Conservation (phyloP, 35 echinoderm and acorn worm species). For the Lytechinus variegatus region DNA sequence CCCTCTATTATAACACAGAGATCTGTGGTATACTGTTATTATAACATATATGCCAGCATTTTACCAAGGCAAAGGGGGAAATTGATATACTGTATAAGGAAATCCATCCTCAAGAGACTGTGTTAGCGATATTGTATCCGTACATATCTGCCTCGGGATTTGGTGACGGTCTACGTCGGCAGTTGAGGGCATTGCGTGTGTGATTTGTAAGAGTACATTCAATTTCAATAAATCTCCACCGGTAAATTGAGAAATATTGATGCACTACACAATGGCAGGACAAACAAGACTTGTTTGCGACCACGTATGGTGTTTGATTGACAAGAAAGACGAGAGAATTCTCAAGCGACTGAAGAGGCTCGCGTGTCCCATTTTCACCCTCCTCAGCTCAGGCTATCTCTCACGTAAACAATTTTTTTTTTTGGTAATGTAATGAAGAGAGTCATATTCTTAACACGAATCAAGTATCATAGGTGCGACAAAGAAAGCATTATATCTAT, state of each 20-base stretch:
- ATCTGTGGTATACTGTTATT: background rate
- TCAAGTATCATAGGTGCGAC: background rate
- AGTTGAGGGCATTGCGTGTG: background rate
- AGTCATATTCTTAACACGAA: background rate
- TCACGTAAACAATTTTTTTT: background rate
- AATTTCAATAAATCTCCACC: background rate
- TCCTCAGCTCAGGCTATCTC: background rate
- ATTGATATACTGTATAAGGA: background rate
- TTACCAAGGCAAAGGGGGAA: background rate
- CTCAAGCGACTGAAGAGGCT: background rate
- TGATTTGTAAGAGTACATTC: background rate
- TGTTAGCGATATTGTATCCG: background rate
- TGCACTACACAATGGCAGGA: background rate
- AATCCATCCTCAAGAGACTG: background rate
- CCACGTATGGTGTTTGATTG: background rate
- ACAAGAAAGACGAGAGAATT: background rate
- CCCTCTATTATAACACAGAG: background rate
- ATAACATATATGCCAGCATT: background rate
- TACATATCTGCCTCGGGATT: background rate
- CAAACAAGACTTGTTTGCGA: background rate
- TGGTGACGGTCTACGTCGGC: background rate
- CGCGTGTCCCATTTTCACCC: background rate
- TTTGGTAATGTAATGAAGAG: background rate
- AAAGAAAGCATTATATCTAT: background rate
- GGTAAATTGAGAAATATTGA: background rate